phyloP scores from a whole-genome alignment of 2,113 vertebrate genomes.

The Sigmodon hispidus region DNA sequence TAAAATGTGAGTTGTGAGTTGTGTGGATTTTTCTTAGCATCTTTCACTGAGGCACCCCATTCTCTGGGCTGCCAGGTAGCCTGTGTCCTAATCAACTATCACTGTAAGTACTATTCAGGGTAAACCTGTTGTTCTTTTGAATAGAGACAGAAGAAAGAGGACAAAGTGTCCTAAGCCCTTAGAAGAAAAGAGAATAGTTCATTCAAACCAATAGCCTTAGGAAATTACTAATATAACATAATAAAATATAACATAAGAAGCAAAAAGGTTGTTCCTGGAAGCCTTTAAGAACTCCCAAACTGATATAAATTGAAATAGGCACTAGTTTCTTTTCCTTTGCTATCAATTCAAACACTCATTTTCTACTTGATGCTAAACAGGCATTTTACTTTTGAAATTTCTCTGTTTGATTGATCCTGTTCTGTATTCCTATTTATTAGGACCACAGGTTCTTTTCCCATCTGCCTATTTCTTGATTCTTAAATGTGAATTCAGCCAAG shows the following conservation, averaged over 20 bases:
- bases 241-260: background rate
- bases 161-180: background rate
- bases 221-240: background rate
- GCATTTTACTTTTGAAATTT: constrained; percentile 55
- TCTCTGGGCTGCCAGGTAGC: background rate
- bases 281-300: background rate
- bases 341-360: constrained; percentile 48
- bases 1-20: constrained; percentile 30
- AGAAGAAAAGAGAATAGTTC: background rate
- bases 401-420: constrained; percentile 35
- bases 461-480: constrained; percentile 55
- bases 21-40: constrained; percentile 50
- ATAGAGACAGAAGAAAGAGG: background rate
- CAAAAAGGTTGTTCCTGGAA: background rate
- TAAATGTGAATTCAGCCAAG: constrained; percentile 61
- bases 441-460: constrained; percentile 28
- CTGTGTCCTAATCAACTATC: background rate
- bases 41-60: background rate
- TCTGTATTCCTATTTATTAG: constrained; percentile 50
- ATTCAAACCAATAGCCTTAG: background rate
- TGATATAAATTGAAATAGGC: background rate
- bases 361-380: constrained; percentile 60
- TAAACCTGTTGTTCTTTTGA: constrained; percentile 17
- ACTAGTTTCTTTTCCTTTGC: background rate
- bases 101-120: background rate